These are phyloP conservation scores for Troilus luridus DNA, from an alignment of 2,888 invertebrate species.

Conservation along the genomic window DNA sequence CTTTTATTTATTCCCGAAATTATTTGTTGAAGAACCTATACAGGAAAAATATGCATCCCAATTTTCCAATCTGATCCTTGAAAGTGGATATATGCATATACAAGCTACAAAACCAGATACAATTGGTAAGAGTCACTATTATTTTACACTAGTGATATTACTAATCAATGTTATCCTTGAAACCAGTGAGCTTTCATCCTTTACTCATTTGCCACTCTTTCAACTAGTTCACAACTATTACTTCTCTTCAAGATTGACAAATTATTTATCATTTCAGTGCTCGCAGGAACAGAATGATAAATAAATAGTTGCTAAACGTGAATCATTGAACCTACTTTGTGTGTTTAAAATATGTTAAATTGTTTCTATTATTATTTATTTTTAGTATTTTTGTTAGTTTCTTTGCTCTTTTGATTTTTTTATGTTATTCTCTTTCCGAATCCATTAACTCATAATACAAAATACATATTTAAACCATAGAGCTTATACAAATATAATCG, in stretches of 20 bases:
- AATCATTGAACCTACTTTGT: neutral
- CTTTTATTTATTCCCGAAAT: constrained; percentile 73
- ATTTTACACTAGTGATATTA: neutral
- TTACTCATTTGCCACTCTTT: no score
- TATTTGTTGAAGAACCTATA: constrained; percentile 72
- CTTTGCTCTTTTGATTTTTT: no score
- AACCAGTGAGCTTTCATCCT: no score
- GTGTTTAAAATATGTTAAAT: neutral
- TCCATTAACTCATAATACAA: no score
- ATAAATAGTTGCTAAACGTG: neutral
- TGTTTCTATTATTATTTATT: neutral
- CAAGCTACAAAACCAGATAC: constrained; percentile 93
- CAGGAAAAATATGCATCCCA: constrained; percentile 65
- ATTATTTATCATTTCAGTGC: no score
- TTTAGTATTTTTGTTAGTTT: neutral
- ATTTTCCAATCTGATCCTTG: constrained; percentile 67
- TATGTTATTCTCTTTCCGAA: no score
- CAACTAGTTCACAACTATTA: no score
- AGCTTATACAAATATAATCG: no score
- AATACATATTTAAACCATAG: no score
- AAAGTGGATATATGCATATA: constrained; percentile 79
- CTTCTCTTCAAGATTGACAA: no score
- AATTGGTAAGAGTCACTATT: constrained; percentile 73
- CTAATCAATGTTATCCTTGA: no score
- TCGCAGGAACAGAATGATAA: no score